Base-by-base conservation (phyloP, 2,797 vertebrate genomes). In the Gymnoscopelus microlampas region DNA sequence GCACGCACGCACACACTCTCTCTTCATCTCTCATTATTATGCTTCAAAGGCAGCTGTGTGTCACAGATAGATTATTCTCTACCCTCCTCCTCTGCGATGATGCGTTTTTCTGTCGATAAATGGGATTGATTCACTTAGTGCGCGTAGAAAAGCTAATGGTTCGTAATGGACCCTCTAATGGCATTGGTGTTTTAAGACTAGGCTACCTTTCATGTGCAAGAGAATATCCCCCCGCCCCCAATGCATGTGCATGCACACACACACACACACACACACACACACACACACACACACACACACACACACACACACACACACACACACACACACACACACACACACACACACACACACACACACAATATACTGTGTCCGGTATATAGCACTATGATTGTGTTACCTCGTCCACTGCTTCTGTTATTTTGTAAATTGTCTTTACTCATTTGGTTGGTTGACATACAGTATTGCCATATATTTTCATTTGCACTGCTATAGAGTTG, bases 111-210 rank as follows among this genome's bases (percentile, higher is more conserved):
- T 78, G 85, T 91, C 89, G 82, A 84, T 91, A 88, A 88, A 88
- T 64, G 63, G 80, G 74, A 86, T 81, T 85, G 89, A 86, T 88
- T 86, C 89, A 88, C 84, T 89, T 79, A 79, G 82, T 72, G 87
- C 79, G 81, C 9, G 9, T 6, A 8, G 80, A 72, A 32, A 69
- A 78, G 81, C 87, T 91, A 91, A 90, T 91, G 88, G 89, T 53
- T 80, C 61, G 64, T 91, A 91, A 91, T 92, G 90, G 91, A 89
- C 71, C 76, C 63, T 19, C 19, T 90, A 91, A 91, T 91, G 87
- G 86, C 83, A 44, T 44, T 85, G 71, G 79, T 86, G 78, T 85
- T 84, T 85, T 87, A 76, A 39, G 39, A 39, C 13, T 53, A 87
- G 81, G 66, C 63, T 74, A 68, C 71, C 82, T 88, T 89, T 91